These are phyloP conservation scores for Masticophis lateralis DNA, from an alignment of 2,797 vertebrate genomes.

Conservation along the genomic window DNA sequence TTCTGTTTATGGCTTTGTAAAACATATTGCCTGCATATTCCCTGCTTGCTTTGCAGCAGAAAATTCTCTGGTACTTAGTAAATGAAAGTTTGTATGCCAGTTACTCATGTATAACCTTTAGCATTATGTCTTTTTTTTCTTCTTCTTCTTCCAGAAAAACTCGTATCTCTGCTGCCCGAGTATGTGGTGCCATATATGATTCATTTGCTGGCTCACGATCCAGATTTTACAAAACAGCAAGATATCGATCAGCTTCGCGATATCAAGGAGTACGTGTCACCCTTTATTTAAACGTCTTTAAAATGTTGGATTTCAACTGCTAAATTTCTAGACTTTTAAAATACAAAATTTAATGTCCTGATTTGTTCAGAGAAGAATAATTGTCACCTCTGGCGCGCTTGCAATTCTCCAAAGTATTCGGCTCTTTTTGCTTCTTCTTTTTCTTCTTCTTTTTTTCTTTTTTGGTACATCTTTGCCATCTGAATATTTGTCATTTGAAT, in stretches of 20 bases:
- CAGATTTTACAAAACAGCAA: constrained; percentile 97
- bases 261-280: constrained; percentile 92
- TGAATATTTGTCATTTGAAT: not conserved
- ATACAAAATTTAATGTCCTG: not conserved
- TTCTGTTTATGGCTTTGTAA: not conserved
- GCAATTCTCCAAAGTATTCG: not conserved
- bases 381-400: not conserved
- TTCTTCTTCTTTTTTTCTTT: no score
- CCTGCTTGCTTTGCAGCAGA: not conserved
- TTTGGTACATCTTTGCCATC: not conserved
- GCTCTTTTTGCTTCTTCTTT: not conserved
- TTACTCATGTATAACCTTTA: not conserved
- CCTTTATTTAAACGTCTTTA: constrained; percentile 9
- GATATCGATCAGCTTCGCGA: constrained; percentile 97
- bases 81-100: not conserved
- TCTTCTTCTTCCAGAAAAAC: constrained; percentile 82
- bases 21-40: not conserved
- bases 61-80: not conserved
- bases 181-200: constrained; percentile 98
- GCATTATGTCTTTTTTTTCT: constrained; percentile 25
- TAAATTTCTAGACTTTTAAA: not conserved
- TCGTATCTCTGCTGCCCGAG: constrained; percentile 91
- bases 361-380: not conserved
- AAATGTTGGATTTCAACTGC: not conserved
- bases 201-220: constrained; percentile 95